Conservation (phyloP, 2,797 vertebrate genomes). For the Enteromius paludinosus region DNA sequence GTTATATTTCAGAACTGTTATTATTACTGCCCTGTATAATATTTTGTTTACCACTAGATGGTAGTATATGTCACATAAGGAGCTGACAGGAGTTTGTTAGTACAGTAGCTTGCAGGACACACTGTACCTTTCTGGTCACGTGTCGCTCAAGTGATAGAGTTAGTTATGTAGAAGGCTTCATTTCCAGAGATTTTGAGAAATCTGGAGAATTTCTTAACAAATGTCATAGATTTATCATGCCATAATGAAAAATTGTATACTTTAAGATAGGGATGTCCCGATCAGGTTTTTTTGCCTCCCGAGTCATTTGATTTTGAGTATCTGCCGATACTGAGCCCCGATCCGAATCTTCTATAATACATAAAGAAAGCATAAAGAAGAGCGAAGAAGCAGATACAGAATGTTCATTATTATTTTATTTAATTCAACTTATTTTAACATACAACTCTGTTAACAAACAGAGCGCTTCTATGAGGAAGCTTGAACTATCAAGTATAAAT, state of each 20-base stretch:
- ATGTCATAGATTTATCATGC: not conserved
- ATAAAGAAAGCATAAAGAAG: too few species aligned
- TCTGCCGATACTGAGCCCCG: too few species aligned
- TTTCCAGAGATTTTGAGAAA: not conserved
- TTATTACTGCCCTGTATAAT: not conserved
- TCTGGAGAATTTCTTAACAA: not conserved
- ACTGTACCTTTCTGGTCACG: not conserved
- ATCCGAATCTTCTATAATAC: too few species aligned
- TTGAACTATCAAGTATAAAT: too few species aligned
- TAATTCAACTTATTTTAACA: too few species aligned
- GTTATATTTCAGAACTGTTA: not conserved
- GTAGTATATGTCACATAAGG: not conserved
- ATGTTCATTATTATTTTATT: too few species aligned
- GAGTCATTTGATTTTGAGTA: too few species aligned
- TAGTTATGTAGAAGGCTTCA: not conserved
- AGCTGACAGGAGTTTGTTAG: not conserved
- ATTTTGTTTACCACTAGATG: constrained; percentile 13
- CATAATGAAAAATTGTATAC: not conserved
- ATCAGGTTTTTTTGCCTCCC: too few species aligned
- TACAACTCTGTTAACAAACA: too few species aligned
- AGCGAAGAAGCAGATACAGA: too few species aligned
- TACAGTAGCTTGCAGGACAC: not conserved
- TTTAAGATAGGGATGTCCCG: too few species aligned
- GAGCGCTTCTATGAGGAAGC: too few species aligned
- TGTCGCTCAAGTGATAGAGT: not conserved